Base-by-base conservation (phyloP, 2,113 vertebrate genomes). In the Gymnarchus niloticus region DNA sequence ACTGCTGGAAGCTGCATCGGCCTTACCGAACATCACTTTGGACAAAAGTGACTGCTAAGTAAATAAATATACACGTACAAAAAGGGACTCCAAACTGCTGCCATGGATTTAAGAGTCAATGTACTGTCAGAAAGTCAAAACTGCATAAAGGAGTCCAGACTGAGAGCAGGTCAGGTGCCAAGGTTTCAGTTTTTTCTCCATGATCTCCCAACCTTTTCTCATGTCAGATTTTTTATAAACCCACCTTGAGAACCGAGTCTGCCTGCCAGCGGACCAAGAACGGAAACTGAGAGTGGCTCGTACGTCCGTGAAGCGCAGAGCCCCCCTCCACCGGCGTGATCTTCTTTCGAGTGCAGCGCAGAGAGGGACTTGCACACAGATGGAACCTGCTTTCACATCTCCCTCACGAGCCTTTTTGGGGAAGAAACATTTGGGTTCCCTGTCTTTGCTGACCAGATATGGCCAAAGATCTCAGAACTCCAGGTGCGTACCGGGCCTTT, bases 321-420 rank as follows among this genome's bases (percentile, higher is more conserved):
- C 77, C 44, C 25, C n/a, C 48, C 19, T 21, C 9, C 77, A 49
- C 56, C 6, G 5, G 7, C 3, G 17, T 44, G 19, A 41, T 59
- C 82, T 33, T 59, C 82, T 56, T 82, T 82, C 51, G 17, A 28
- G n/a, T 6, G n/a, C 33, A 0, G 0, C 2, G 4, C 28, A n/a
- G 10, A 28, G n/a, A 52, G 25, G 48, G 10, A 81, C 78, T 51
- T 81, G 78, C 78, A 81, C 10, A 28, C 49, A 81, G 12, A 81
- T 52, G 44, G 49, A 81, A 28, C 6, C 80, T 23, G 56, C 82
- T 57, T 56, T 83, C 56, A 56, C 54, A 83, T 57, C 52, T 83
- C 81, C 54, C 54, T 77, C 7, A 7, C 21, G 21, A 21, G 23
- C 76, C 1, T 3, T 12, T 78, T 78, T 37, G 17, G 23, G 82